phyloP scores from a whole-genome alignment of 2,888 invertebrate species.

The Ptychoptera contaminata region DNA sequence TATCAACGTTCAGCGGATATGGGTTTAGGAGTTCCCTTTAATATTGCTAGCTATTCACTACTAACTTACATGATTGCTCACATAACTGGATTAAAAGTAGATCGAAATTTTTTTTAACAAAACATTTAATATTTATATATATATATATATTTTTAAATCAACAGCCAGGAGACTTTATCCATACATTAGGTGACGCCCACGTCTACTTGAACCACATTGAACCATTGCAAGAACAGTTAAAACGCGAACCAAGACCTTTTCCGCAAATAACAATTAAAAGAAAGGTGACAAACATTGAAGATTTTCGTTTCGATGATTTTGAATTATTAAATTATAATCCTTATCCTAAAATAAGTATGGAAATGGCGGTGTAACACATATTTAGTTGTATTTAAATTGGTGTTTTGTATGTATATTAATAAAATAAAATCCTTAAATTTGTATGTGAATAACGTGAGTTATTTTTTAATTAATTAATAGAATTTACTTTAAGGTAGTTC shows the following conservation, averaged over 20 bases:
- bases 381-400: background rate
- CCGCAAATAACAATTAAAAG: conserved; percentile 66
- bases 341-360: conserved; percentile 79
- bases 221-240: conserved; percentile 63
- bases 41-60: conserved; percentile 91
- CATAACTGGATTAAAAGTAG: conserved; percentile 67
- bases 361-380: conserved; percentile 62
- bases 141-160: background rate
- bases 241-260: conserved; percentile 63
- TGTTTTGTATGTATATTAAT: no score
- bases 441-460: no score
- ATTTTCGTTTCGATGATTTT: conserved; percentile 78
- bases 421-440: no score
- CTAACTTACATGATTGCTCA: conserved; percentile 94
- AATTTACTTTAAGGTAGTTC: no score
- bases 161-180: conserved; percentile 75
- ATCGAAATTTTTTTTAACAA: conserved; percentile 22
- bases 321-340: conserved; percentile 71
- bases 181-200: conserved; percentile 90
- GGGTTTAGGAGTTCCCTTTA: conserved; percentile 97
- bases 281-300: conserved; percentile 61
- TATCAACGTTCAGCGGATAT: conserved; percentile 97
- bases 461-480: no score
- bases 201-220: conserved; percentile 83
- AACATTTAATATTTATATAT: background rate